phyloP scores from a whole-genome alignment of 2,797 vertebrate species.

The Chelon labrosus region DNA sequence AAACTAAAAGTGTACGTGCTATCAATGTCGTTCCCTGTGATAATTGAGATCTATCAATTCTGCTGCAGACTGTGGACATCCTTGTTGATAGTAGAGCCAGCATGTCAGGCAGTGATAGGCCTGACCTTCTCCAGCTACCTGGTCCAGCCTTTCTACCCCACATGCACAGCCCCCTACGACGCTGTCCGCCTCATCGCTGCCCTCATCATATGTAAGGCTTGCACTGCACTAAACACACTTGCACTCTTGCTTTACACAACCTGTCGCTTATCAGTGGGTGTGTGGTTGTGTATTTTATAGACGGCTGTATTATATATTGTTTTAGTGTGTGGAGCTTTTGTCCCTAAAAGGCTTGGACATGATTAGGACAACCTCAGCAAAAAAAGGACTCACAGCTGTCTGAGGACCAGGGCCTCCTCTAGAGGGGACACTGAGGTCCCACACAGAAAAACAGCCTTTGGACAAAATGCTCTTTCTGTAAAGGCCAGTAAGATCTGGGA shows the following conservation, averaged over 20 bases:
- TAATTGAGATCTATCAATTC: background rate
- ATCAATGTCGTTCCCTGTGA: background rate
- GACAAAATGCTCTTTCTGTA: too few relatives aligned
- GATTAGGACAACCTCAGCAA: too few relatives aligned
- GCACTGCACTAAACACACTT: background rate
- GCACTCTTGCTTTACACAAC: background rate
- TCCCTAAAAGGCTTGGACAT: too few relatives aligned
- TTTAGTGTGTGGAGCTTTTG: too few relatives aligned
- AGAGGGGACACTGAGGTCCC: too few relatives aligned
- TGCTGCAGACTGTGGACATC: constrained; percentile 85
- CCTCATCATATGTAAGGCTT: constrained; percentile 83
- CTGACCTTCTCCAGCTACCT: constrained; percentile 87
- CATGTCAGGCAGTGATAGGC: constrained; percentile 88
- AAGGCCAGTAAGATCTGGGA: too few relatives aligned
- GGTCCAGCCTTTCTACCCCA: constrained; percentile 87
- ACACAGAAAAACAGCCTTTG: too few relatives aligned
- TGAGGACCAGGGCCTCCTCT: too few relatives aligned
- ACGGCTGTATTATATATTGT: background rate
- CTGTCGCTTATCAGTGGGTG: background rate
- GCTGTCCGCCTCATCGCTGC: constrained; percentile 86
- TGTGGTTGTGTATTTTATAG: background rate
- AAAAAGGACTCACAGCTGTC: too few relatives aligned
- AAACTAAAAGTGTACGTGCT: background rate
- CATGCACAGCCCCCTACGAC: constrained; percentile 79
- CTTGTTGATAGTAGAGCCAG: constrained; percentile 86